These are phyloP conservation scores for Anoura caudifer DNA, from an alignment of 2,113 vertebrate species.

Conservation along the genomic window DNA sequence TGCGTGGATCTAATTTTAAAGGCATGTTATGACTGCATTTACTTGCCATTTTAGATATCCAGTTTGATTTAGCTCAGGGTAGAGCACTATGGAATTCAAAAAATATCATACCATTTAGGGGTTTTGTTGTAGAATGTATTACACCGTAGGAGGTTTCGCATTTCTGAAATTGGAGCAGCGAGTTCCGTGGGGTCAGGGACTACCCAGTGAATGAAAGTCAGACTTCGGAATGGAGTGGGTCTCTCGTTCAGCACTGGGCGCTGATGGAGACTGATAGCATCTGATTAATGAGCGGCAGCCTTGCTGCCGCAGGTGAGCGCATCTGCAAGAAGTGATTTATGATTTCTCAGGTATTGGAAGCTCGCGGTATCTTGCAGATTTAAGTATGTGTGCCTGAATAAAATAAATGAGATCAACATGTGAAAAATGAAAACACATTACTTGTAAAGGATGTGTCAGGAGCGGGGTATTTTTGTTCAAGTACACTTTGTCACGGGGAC, in stretches of 20 bases:
- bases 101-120: conserved; percentile 32
- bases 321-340: conserved; percentile 91
- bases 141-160: conserved; percentile 40
- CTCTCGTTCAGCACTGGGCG: conserved; percentile 77
- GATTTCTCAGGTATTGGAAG: conserved; percentile 85
- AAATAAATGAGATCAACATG: conserved; percentile 91
- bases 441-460: conserved; percentile 84
- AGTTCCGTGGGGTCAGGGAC: conserved; percentile 79
- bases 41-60: conserved; percentile 40
- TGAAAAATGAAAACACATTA: conserved; percentile 89
- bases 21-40: conserved; percentile 37
- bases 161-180: conserved; percentile 67
- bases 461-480: conserved; percentile 85
- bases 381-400: conserved; percentile 83
- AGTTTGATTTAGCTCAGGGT: conserved; percentile 43
- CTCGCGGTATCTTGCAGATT: conserved; percentile 83
- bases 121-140: conserved; percentile 27
- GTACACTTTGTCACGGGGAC: conserved; percentile 86
- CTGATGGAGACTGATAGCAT: conserved; percentile 87
- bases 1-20: conserved; percentile 49
- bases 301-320: conserved; percentile 79
- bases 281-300: conserved; percentile 89
- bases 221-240: conserved; percentile 81
- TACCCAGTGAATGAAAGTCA: conserved; percentile 83
- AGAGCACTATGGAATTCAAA: neutral